Conservation (phyloP, 2,113 vertebrate species). For the Halcyon malimbica region DNA sequence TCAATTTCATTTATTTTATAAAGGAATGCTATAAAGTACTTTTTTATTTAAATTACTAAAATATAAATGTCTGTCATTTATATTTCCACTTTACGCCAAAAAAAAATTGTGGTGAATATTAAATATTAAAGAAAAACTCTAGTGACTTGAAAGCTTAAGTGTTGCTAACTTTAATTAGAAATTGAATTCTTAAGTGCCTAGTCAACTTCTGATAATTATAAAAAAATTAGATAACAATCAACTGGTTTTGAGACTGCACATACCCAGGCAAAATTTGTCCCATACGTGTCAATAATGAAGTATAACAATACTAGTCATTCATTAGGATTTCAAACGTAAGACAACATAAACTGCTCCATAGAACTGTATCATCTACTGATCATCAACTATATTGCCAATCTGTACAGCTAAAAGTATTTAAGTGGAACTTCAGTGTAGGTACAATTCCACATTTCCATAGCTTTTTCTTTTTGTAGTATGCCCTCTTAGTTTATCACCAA, state of each 20-base stretch:
- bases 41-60: not conserved
- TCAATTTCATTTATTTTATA: not conserved
- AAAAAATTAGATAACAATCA: not conserved
- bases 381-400: not conserved
- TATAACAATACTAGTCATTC: not conserved
- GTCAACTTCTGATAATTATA: not conserved
- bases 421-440: not conserved
- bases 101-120: not conserved
- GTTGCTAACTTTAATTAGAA: not conserved
- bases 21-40: not conserved
- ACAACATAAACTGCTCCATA: not conserved
- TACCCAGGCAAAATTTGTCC: not conserved
- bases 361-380: not conserved
- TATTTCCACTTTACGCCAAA: not conserved
- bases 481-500: not conserved
- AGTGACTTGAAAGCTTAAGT: not conserved
- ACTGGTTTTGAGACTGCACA: not conserved
- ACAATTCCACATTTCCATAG: not conserved
- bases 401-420: not conserved
- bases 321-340: not conserved
- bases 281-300: not conserved
- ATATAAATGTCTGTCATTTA: not conserved
- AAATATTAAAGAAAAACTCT: not conserved
- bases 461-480: not conserved
- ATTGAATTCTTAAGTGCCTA: rapidly evolving